Percentiles rank a stretch among this genome's conserved stretches.
Conservation (phyloP, 23 tunicate species). For the Halocynthia roretzi region DNA sequence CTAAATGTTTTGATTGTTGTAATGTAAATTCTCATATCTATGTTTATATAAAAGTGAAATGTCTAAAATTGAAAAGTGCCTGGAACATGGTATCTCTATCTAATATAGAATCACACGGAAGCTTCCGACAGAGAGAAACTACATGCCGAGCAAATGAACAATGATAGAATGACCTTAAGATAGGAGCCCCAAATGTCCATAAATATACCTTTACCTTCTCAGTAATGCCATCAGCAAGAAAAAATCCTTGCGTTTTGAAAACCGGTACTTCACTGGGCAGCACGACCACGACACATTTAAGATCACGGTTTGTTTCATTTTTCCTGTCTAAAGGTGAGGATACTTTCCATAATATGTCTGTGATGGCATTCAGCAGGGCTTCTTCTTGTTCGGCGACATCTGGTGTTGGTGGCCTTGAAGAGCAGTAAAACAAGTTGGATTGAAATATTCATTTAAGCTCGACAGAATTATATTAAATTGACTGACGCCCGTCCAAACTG, state of each 20-base stretch:
- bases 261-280: conserved; percentile 47
- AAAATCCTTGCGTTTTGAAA: conserved; percentile 49
- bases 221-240: conserved; percentile 69
- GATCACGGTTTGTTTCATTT: conserved; percentile 1
- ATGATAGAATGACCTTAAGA: neutral
- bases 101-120: too few relatives aligned
- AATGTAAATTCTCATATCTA: too few relatives aligned
- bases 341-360: conserved; percentile 66
- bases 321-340: conserved; percentile 14
- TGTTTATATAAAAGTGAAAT: too few relatives aligned
- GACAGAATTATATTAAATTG: neutral
- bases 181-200: neutral
- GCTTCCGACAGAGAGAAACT: too few relatives aligned
- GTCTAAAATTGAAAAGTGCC: too few relatives aligned
- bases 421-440: neutral
- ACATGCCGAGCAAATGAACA: too few relatives aligned
- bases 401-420: conserved; percentile 59
- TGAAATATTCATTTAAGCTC: neutral
- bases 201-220: conserved; percentile 49
- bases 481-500: conserved; percentile 59
- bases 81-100: too few relatives aligned
- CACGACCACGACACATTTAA: conserved; percentile 33
- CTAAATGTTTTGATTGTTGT: too few relatives aligned
- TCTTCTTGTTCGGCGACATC: conserved; percentile 25
- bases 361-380: conserved; percentile 52